Evolutionary conservation across 2,888 invertebrate species (phyloP), one percentile per base, ranked within the genome.

Genomic region (Coremacera marginata): DNA sequence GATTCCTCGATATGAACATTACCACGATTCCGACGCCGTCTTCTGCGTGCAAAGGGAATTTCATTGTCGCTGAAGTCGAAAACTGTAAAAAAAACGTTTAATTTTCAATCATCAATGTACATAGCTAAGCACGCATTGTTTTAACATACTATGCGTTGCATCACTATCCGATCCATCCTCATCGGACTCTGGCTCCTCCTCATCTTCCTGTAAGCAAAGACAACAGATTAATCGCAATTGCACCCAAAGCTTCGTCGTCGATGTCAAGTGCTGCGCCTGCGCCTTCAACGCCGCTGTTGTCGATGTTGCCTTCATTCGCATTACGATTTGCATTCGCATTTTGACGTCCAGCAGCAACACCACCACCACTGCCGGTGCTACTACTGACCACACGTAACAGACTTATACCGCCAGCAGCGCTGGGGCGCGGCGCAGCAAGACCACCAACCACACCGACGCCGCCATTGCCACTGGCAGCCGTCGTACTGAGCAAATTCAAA

Each of bases 141-240:
- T 55, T 65, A 72, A 62, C 83, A 83, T 81, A 88, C 87, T 84
- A 81, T 85, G 85, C 76, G 84, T 87, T 68, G 87, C 87, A 82
- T 88, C 88, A 79, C 87, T 86, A 62, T 89, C 90, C 62, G 89
- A 88, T 77, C 86, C 87, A 85, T 93, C 93, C 83, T 93, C 93
- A 81, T 86, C 85, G 81, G 91, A 91, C 75, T 91, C 92, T 91
- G 85, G 91, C 88, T 92, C 92, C 73, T 94, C 93, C 81, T 93
- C 93, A 82, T 93, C 93, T 83, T 93, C 92, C 86, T 91, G 88
- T 82, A 89, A 88, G 83, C 84, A 85, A 83, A 85, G 84, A 88
- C 81, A 82, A 80, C 77, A 82, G 82, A 84, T 85, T 87, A 83
- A 77, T 81, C 79, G 81, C 76, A 70, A 82, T 79, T 75, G 80